Evolutionary conservation across 2,113 vertebrate genomes (phyloP).

Genomic region (Melanocharis versteri): DNA sequence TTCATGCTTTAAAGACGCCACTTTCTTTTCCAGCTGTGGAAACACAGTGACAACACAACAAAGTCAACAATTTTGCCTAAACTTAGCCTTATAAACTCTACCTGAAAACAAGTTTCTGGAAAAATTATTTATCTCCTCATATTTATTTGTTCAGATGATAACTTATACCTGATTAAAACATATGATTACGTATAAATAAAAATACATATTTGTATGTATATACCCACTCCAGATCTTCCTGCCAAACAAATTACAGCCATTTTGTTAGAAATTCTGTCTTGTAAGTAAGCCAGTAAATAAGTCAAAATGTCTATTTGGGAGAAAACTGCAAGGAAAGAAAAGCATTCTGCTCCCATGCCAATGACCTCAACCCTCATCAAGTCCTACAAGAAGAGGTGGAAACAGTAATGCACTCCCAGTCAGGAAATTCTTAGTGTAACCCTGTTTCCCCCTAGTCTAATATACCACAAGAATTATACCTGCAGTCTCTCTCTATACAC

Average conservation of each 20-base stretch:
- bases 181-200: not conserved
- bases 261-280: not conserved
- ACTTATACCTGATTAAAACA: not conserved
- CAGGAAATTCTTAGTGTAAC: not conserved
- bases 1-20: slow-evolving; percentile 75
- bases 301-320: not conserved
- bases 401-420: not conserved
- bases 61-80: not conserved
- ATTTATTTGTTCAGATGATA: not conserved
- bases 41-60: not conserved
- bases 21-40: slow-evolving; percentile 78
- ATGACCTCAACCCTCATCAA: not conserved
- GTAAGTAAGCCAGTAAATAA: not conserved
- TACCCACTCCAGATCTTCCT: not conserved
- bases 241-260: not conserved
- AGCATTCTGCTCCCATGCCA: not conserved
- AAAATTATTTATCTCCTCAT: not conserved
- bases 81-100: not conserved
- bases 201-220: not conserved
- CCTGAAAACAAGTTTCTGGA: not conserved
- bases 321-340: not conserved
- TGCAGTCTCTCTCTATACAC: not conserved
- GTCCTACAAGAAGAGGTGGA: not conserved
- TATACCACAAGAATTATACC: not conserved
- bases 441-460: not conserved